Evolutionary conservation across 2,113 vertebrate species (phyloP), one percentile per base, ranked within the genome.

Genomic region (Neopipo cinnamomea): DNA sequence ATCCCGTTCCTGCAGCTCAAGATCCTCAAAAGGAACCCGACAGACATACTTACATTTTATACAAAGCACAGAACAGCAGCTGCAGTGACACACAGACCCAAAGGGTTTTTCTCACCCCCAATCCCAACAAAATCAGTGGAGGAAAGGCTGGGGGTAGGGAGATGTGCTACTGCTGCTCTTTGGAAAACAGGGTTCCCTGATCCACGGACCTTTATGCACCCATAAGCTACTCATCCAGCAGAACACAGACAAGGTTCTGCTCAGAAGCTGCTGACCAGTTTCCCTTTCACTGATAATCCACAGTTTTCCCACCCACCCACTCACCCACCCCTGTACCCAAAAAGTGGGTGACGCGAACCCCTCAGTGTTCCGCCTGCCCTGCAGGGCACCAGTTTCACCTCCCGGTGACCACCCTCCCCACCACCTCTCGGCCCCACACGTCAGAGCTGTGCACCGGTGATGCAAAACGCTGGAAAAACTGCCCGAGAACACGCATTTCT

Each of bases 31-130:
- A 55, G 31, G 31, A 77, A 11, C 49, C 50, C 25, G 49, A 27
- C 13, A 41, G 33, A 24, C 1, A 1, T 2, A 24, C 17, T 35
- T 35, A 6, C 17, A 62, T 35, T 18, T 1, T 20, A 17, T 20
- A 17, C 49, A 11, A 14, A 47, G 73, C 65, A 23, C 24, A 33
- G 52, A 58, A 47, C 44, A 25, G 47, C 2, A 30, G 11, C 50
- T 50, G 92, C 62, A 31, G 30, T 4, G 42, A 67, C 67, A 33
- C 28, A 21, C 21, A 47, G 27, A 56, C 6, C 13, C 61, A 8
- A 22, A 27, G 8, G 11, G 3, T 5, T 85, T 58, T 78, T 33
- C 31, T 73, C 33, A 30, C 25, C 9, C 46, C 44, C 41, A 20
- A 78, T 20, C 19, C 42, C 52, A 42, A n/a, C 4, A 2, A 35